A percentile compares a stretch with the other conserved stretches of the same genome.
Evolutionary conservation across 2,888 invertebrate genomes (phyloP).

Genomic region (Pandemis corylana): DNA sequence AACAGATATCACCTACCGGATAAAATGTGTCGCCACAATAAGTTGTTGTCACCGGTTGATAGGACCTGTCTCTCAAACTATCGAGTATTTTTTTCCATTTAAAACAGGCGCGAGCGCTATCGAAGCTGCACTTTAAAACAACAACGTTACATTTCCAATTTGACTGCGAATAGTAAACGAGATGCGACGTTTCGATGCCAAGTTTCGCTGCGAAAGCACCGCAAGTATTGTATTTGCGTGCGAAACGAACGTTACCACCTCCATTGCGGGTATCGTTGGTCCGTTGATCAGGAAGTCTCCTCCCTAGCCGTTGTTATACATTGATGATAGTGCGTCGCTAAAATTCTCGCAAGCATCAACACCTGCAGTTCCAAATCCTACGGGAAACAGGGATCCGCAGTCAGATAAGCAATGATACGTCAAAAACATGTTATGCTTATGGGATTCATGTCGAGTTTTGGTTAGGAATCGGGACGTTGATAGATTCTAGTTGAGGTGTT

Average conservation of each 20-base stretch:
- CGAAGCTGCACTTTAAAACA: conserved; percentile 1
- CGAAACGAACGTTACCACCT: conserved; percentile 38
- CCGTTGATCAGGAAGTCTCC: background rate
- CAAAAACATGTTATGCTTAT: conserved; percentile 80
- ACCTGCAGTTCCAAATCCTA: conserved; percentile 60
- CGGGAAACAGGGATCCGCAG: conserved; percentile 65
- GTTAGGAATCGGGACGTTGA: conserved; percentile 74
- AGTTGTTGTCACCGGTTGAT: conserved; percentile 83
- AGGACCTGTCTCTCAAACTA: conserved; percentile 83
- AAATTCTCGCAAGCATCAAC: conserved; percentile 47
- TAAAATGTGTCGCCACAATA: conserved; percentile 79
- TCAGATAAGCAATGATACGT: conserved; percentile 81
- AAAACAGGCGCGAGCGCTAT: background rate
- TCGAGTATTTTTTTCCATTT: conserved; percentile 54
- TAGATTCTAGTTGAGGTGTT: conserved; percentile 64
- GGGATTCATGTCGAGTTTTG: conserved; percentile 73
- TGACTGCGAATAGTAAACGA: background rate
- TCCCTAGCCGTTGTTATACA: background rate
- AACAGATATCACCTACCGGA: conserved; percentile 75
- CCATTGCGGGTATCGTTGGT: conserved; percentile 46
- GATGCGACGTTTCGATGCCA: conserved; percentile 47
- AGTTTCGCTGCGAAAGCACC: conserved; percentile 46
- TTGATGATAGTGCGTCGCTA: background rate
- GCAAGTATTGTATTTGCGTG: conserved; percentile 45
- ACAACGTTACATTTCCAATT: conserved; percentile 29